These are phyloP conservation scores for Yoshiicerus persimilis DNA, from an alignment of 1,140 invertebrate species.

Conservation along the genomic window DNA sequence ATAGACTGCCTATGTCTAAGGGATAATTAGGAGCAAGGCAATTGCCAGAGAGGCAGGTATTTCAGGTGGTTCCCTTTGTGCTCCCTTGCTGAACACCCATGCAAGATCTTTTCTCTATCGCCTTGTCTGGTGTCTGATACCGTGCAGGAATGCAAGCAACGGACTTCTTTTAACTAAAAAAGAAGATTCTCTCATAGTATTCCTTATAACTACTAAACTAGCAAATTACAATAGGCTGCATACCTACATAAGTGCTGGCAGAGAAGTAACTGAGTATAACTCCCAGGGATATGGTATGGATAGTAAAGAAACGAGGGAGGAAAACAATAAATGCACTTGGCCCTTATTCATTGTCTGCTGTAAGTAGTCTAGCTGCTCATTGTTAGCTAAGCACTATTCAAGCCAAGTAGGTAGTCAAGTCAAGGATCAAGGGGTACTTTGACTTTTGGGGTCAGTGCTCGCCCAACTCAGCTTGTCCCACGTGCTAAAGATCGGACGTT, in stretches of 20 bases:
- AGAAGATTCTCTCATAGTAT: neutral
- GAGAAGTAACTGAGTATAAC: no score
- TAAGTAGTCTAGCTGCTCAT: neutral
- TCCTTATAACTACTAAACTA: no score
- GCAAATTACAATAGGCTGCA: no score
- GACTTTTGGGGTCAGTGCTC: conserved; percentile 20
- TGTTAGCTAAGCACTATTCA: neutral
- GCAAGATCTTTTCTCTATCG: neutral
- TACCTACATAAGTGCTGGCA: no score
- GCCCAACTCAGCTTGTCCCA: neutral
- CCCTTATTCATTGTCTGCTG: neutral
- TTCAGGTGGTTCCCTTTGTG: neutral
- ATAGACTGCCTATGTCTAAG: no score
- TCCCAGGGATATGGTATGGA: no score
- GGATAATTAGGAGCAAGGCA: neutral
- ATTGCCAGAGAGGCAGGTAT: neutral
- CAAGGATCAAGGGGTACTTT: conserved; percentile 2
- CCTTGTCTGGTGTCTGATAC: neutral
- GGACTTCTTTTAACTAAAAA: neutral
- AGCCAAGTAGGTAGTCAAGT: neutral
- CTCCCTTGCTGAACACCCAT: neutral
- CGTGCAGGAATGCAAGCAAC: neutral
- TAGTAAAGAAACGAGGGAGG: neutral
- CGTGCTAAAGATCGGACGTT: conserved; percentile 29
- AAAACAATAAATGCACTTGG: neutral